Conservation (phyloP, 2,888 invertebrate species). For the Pasiphila rectangulata region DNA sequence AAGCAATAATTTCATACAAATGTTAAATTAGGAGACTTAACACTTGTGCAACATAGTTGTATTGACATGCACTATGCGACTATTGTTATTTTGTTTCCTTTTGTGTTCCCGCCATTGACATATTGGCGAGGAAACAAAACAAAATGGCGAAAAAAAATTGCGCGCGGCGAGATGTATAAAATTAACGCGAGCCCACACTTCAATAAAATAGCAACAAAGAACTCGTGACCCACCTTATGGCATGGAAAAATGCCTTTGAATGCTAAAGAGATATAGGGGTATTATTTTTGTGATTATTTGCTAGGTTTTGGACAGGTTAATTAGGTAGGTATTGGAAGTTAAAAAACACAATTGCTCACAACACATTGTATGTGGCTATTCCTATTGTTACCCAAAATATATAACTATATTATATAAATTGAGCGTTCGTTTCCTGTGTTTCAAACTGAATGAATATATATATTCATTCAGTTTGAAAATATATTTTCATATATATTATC, state of each 20-base stretch:
- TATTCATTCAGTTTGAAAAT: too few species aligned
- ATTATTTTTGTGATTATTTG: conserved; percentile 10
- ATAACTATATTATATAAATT: too few species aligned
- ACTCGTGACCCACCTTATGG: conserved; percentile 55
- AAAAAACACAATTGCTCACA: conserved; percentile 5
- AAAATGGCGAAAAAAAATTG: conserved; percentile 26
- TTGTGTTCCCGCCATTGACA: conserved; percentile 27
- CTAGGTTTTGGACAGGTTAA: conserved; percentile 13
- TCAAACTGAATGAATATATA: not conserved
- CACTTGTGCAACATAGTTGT: conserved; percentile 42
- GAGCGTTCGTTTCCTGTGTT: not conserved
- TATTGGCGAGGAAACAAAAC: conserved; percentile 24
- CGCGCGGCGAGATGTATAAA: conserved; percentile 30
- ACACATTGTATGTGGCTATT: not conserved
- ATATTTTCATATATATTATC: too few species aligned
- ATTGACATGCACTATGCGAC: conserved; percentile 26
- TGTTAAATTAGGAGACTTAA: conserved; percentile 44
- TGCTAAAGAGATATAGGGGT: conserved; percentile 9
- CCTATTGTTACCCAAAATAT: not conserved
- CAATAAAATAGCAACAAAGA: conserved; percentile 44
- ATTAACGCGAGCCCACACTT: conserved; percentile 47
- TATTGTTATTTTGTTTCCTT: conserved; percentile 30
- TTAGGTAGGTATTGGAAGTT: not conserved
- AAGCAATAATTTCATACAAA: conserved; percentile 33
- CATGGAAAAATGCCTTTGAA: conserved; percentile 28